These are phyloP conservation scores for Morpho achilles DNA, from an alignment of 2,888 invertebrate genomes.

Conservation along the genomic window DNA sequence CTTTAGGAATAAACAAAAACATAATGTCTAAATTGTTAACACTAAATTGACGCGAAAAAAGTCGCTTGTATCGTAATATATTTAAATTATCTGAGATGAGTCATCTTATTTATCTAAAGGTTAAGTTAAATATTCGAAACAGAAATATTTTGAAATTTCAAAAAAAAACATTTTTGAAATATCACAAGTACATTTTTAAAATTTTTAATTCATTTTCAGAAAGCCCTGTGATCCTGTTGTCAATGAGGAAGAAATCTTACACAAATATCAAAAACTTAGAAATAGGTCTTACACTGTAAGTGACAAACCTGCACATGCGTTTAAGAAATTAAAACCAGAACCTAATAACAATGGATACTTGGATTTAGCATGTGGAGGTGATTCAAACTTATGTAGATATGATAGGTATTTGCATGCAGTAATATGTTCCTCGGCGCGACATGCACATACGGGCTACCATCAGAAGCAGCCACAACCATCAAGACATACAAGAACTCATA, in stretches of 20 bases:
- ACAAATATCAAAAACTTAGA: constrained; percentile 66
- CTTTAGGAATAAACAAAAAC: background rate
- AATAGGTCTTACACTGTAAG: constrained; percentile 75
- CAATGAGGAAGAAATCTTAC: constrained; percentile 60
- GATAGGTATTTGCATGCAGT: constrained; percentile 82
- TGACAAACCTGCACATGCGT: constrained; percentile 63
- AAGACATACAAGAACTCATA: constrained; percentile 39
- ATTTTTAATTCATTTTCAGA: constrained; percentile 53
- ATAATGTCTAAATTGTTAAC: background rate
- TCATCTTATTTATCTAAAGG: no score
- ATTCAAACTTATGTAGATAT: constrained; percentile 76
- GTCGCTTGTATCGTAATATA: no score
- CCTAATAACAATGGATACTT: constrained; percentile 75
- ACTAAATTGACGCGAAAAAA: background rate
- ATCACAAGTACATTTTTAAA: no score
- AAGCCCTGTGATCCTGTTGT: constrained; percentile 73
- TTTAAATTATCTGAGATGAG: no score
- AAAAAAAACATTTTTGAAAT: no score
- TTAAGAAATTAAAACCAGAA: constrained; percentile 61
- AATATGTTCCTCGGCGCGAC: constrained; percentile 76
- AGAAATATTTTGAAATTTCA: no score
- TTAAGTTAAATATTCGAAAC: no score
- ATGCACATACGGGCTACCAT: constrained; percentile 70
- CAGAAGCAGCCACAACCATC: constrained; percentile 54
- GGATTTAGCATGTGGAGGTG: constrained; percentile 80